Conservation (phyloP, 2,113 vertebrate species). For the Pavo muticus region DNA sequence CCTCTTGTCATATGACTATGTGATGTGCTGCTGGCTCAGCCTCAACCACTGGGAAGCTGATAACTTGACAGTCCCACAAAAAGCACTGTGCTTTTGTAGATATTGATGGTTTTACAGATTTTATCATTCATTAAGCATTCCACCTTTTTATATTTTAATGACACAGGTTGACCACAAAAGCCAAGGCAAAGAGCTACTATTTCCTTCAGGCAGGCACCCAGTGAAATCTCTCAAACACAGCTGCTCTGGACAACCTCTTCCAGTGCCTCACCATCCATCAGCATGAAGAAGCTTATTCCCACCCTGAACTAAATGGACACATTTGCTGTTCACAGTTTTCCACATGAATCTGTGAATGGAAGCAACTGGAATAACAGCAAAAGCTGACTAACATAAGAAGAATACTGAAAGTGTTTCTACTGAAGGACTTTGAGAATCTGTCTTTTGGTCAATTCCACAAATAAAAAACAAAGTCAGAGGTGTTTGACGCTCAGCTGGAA, state of each 20-base stretch:
- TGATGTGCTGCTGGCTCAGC: not conserved
- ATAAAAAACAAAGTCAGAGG: not conserved
- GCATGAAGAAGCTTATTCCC: not conserved
- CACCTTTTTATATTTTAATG: not conserved
- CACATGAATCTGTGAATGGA: not conserved
- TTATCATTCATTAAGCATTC: not conserved
- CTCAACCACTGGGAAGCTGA: not conserved
- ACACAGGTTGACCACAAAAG: not conserved
- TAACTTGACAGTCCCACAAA: not conserved
- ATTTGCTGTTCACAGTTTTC: not conserved
- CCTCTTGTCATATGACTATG: not conserved
- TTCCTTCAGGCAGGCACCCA: not conserved
- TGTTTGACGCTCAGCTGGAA: not conserved
- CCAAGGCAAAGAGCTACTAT: not conserved
- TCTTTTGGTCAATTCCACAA: not conserved
- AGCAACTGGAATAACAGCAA: not conserved
- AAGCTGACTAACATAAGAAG: not conserved
- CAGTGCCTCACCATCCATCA: not conserved
- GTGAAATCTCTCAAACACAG: not conserved
- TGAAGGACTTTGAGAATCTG: not conserved
- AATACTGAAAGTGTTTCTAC: not conserved
- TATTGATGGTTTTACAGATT: not conserved
- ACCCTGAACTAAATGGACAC: not conserved
- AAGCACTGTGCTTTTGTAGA: rapidly evolving
- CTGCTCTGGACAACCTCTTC: not conserved